Evolutionary conservation across 1,140 invertebrate genomes (phyloP).

Genomic region (Pemphigus obesinymphae): DNA sequence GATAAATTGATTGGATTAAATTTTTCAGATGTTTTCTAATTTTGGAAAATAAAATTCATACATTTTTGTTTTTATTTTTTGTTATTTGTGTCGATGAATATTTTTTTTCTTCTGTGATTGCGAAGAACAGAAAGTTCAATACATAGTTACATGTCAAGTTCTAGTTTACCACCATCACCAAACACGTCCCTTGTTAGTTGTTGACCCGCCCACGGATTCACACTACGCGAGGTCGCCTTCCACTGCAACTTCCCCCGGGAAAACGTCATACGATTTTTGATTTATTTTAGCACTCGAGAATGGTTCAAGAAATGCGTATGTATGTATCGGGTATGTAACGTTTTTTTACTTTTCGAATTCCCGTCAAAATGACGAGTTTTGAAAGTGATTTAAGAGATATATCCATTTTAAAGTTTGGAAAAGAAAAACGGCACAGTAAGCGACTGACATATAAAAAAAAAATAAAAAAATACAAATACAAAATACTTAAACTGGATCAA

Average conservation of each 20-base stretch:
- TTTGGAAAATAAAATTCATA: no score
- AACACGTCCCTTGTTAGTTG: conserved; percentile 27
- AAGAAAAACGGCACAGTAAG: no score
- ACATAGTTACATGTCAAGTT: conserved; percentile 12
- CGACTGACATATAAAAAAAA: no score
- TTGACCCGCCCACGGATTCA: neutral
- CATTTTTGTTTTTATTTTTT: no score
- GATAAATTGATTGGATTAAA: neutral
- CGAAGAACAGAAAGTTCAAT: conserved; percentile 9
- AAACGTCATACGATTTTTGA: conserved; percentile 32
- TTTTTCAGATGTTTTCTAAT: neutral
- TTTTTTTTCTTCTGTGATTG: neutral
- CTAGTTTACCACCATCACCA: conserved; percentile 14
- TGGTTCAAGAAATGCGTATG: neutral
- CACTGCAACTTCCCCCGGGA: conserved; percentile 1
- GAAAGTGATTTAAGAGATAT: no score
- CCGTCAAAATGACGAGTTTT: neutral
- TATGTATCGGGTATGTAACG: neutral
- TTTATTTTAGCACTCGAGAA: conserved; percentile 19
- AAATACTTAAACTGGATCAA: no score
- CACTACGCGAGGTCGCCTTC: neutral
- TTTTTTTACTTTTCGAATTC: neutral
- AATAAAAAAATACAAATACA: no score
- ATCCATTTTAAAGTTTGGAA: no score
- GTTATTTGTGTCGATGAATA: neutral